Conservation (phyloP, 2,113 vertebrate species). For the Megaleporinus macrocephalus region DNA sequence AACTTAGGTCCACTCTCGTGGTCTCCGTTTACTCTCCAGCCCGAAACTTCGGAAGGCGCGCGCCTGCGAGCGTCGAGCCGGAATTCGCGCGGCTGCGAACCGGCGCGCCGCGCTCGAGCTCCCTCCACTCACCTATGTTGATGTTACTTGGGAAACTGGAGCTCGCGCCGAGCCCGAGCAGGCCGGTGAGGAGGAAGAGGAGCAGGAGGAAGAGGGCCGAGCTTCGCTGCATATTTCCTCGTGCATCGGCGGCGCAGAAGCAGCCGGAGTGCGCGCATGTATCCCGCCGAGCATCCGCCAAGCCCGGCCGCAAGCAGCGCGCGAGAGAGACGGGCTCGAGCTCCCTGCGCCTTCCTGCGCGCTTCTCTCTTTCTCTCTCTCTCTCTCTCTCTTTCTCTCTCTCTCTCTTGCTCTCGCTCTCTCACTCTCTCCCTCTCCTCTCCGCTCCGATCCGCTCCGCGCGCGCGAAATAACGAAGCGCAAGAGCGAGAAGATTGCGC, state of each 20-base stretch:
- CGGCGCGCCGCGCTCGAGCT: neutral
- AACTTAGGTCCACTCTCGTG: neutral
- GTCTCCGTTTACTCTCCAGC: neutral
- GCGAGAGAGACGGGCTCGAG: neutral
- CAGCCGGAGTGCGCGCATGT: constrained; percentile 85
- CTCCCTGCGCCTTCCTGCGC: constrained; percentile 33
- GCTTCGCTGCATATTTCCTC: constrained; percentile 94
- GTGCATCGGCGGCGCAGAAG: constrained; percentile 86
- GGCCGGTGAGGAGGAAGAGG: constrained; percentile 82
- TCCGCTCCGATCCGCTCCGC: neutral
- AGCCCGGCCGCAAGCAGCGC: constrained; percentile 72
- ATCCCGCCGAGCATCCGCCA: constrained; percentile 54
- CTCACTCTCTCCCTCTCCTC: neutral
- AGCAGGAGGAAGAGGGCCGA: constrained; percentile 87
- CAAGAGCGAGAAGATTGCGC: constrained; percentile 2
- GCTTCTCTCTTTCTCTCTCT: constrained; percentile 8
- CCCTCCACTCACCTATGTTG: constrained; percentile 87
- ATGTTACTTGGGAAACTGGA: constrained; percentile 98
- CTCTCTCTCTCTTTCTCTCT: neutral
- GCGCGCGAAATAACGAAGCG: neutral
- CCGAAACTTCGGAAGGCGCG: neutral
- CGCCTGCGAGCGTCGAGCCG: neutral
- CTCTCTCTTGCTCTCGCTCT: no score
- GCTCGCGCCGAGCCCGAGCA: constrained; percentile 87
- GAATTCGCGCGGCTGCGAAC: no score